Percentiles rank a stretch among this genome's conserved stretches.
Evolutionary conservation across 2,888 invertebrate genomes (phyloP).

Genomic region (Rhorus exstirpatorius): DNA sequence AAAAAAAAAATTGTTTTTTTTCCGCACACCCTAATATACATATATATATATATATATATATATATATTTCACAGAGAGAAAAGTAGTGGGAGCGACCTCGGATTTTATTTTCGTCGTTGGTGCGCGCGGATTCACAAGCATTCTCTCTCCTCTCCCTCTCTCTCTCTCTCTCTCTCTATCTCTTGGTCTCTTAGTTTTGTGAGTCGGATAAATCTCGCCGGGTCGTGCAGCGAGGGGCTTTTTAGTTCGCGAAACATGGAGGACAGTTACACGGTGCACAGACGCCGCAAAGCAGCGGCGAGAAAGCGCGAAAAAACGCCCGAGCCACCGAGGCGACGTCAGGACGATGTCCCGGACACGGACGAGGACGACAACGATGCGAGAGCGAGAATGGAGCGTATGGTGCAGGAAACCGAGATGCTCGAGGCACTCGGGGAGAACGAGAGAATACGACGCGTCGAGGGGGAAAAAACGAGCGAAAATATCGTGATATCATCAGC

Average conservation of each 20-base stretch:
- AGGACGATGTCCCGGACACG: conserved; percentile 63
- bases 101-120: conserved; percentile 82
- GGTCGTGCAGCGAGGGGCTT: conserved; percentile 25
- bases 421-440: conserved; percentile 65
- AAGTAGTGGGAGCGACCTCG: conserved; percentile 81
- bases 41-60: neutral
- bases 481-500: neutral
- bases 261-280: conserved; percentile 84
- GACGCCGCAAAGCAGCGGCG: conserved; percentile 82
- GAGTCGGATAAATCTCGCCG: conserved; percentile 18
- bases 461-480: conserved; percentile 11
- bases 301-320: conserved; percentile 83
- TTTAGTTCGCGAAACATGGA: conserved; percentile 79
- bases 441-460: conserved; percentile 43
- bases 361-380: conserved; percentile 80
- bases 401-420: conserved; percentile 84
- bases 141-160: conserved; percentile 4
- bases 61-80: conserved; percentile 67
- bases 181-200: conserved; percentile 24
- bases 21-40: too few species aligned
- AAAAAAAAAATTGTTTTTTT: too few species aligned
- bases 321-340: conserved; percentile 76
- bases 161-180: conserved; percentile 29
- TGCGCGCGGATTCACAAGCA: conserved; percentile 29
- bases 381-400: conserved; percentile 80